phyloP scores from a whole-genome alignment of 1,140 invertebrate genomes.

The Schlechtendalia chinensis region DNA sequence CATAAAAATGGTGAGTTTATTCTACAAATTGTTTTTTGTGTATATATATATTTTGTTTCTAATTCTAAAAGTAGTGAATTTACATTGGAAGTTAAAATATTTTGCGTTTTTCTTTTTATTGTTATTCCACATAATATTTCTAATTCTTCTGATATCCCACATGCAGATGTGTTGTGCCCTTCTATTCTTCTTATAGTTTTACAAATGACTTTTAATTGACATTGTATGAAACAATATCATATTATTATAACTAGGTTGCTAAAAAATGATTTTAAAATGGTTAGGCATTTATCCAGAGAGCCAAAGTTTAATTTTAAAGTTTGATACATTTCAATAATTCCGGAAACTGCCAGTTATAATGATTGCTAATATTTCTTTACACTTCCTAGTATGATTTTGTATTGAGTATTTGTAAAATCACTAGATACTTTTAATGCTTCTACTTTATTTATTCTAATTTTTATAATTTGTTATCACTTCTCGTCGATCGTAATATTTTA shows the following conservation, averaged over 20 bases:
- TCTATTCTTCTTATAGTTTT: background rate
- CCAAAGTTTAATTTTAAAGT: constrained; percentile 15
- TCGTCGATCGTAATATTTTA: too few relatives aligned
- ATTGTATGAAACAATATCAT: background rate
- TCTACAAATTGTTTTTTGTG: constrained; percentile 6
- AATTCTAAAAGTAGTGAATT: background rate
- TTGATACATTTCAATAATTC: constrained; percentile 19
- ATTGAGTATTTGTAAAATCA: background rate
- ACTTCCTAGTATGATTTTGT: constrained; percentile 26
- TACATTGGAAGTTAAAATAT: constrained; percentile 14
- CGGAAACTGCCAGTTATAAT: background rate
- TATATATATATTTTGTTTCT: constrained; percentile 14
- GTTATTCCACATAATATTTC: constrained; percentile 1
- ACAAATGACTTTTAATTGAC: constrained; percentile 12
- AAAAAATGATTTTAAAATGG: constrained; percentile 17
- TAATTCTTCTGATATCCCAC: background rate
- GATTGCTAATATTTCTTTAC: background rate
- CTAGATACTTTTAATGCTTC: too few relatives aligned
- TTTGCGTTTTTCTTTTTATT: constrained; percentile 3
- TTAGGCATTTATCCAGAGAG: constrained; percentile 10
- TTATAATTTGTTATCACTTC: too few relatives aligned
- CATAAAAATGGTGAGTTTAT: background rate
- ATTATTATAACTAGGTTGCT: background rate
- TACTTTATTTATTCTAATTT: too few relatives aligned
- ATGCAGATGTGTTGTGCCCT: background rate